These are phyloP conservation scores for Leptarthrus brevirostris DNA, from an alignment of 2,888 invertebrate species.

Conservation along the genomic window DNA sequence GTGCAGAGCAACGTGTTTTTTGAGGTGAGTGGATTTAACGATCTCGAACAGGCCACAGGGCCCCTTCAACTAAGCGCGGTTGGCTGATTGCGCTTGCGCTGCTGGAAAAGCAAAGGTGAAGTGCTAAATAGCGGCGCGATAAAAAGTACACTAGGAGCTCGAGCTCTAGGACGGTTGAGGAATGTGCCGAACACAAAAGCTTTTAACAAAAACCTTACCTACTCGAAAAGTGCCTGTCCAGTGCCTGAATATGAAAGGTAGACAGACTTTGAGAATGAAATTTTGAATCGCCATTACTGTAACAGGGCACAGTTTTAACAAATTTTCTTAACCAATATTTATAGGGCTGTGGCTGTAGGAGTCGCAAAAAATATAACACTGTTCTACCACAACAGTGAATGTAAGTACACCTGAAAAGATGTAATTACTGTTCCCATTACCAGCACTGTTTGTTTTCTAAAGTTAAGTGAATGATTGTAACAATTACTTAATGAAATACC, in stretches of 20 bases:
- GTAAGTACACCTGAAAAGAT: too few relatives aligned
- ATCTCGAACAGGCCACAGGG: constrained; percentile 23
- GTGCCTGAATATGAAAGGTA: not conserved
- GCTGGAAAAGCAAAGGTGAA: constrained; percentile 31
- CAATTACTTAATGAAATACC: too few relatives aligned
- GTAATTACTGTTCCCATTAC: too few relatives aligned
- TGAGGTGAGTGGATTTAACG: constrained; percentile 46
- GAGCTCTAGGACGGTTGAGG: not conserved
- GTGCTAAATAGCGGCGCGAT: constrained; percentile 38
- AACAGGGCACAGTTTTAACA: too few relatives aligned
- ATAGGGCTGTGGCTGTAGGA: too few relatives aligned
- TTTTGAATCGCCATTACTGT: too few relatives aligned
- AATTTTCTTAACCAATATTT: too few relatives aligned
- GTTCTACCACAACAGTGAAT: too few relatives aligned
- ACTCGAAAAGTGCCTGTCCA: not conserved
- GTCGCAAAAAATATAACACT: too few relatives aligned
- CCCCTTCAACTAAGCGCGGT: constrained; percentile 7
- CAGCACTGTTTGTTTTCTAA: too few relatives aligned
- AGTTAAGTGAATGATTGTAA: too few relatives aligned
- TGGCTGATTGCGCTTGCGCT: not conserved
- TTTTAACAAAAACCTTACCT: not conserved
- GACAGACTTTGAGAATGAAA: too few relatives aligned
- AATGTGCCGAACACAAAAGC: constrained; percentile 36
- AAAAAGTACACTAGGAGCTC: constrained; percentile 23
- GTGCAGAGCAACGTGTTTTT: constrained; percentile 44